A percentile compares a stretch with the other conserved stretches of the same genome.
Conservation (phyloP, 2,888 invertebrate genomes). For the Sicus ferrugineus region DNA sequence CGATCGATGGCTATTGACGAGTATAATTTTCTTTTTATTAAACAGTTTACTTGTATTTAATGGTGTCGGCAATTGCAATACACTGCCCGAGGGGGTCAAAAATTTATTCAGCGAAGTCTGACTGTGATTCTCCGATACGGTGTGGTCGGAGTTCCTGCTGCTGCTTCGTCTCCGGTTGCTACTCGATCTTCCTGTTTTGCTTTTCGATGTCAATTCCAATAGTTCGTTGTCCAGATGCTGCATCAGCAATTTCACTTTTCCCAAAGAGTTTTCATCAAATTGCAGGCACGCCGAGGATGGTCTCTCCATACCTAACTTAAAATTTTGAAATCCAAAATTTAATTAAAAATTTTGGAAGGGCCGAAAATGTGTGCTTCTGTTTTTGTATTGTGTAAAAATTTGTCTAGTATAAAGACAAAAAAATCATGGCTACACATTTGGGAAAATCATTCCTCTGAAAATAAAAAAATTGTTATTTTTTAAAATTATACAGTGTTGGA, state of each 20-base stretch:
- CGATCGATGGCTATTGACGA: not conserved
- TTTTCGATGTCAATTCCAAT: slow-evolving; percentile 38
- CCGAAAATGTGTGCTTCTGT: slow-evolving; percentile 49
- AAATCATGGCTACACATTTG: not conserved
- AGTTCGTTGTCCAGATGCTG: slow-evolving; percentile 52
- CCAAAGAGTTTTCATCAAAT: slow-evolving; percentile 42
- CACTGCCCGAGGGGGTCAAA: not conserved
- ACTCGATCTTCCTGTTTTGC: not conserved
- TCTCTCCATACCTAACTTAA: slow-evolving; percentile 44
- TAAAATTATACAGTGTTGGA: no score
- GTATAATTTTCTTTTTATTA: not conserved
- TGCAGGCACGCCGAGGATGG: slow-evolving; percentile 40
- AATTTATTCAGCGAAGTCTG: not conserved
- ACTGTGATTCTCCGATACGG: not conserved
- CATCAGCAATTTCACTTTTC: slow-evolving; percentile 51
- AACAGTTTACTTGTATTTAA: not conserved
- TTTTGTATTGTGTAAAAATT: not conserved
- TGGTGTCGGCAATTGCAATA: not conserved
- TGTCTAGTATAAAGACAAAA: not conserved
- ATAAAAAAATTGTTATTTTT: no score
- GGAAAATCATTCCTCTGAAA: no score
- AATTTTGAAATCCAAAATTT: no score
- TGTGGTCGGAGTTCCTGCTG: not conserved
- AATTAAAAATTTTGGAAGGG: no score
- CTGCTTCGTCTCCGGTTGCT: not conserved